Conservation (phyloP, 2,797 vertebrate species). For the Sparidentex hasta region DNA sequence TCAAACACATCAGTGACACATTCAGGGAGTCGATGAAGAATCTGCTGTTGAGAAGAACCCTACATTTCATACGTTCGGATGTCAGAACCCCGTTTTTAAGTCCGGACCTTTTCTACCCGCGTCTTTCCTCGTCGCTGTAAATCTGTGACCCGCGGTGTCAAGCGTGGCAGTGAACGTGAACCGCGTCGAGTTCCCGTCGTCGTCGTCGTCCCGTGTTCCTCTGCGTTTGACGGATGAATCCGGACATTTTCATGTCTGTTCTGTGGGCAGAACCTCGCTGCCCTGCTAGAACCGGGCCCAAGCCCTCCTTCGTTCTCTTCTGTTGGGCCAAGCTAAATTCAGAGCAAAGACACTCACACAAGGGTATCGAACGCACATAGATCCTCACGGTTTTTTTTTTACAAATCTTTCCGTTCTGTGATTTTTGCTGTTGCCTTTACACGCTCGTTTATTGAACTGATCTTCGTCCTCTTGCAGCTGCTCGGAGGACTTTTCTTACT, state of each 20-base stretch:
- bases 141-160: slow-evolving; percentile 3
- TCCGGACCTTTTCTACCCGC: slow-evolving; percentile 9
- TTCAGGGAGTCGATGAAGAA: slow-evolving; percentile 67
- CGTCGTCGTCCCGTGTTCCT: slow-evolving; percentile 29
- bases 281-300: slow-evolving; percentile 85
- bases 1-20: slow-evolving; percentile 29
- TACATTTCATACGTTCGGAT: slow-evolving; percentile 13
- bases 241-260: slow-evolving; percentile 85
- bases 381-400: slow-evolving; percentile 23
- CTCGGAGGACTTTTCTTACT: slow-evolving; percentile 39
- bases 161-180: slow-evolving; percentile 35
- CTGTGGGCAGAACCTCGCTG: slow-evolving; percentile 83
- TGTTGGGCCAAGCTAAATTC: slow-evolving; percentile 86
- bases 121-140: not conserved
- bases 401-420: not conserved
- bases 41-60: not conserved
- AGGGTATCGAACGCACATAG: slow-evolving; percentile 78
- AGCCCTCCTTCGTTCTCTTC: slow-evolving; percentile 84
- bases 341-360: slow-evolving; percentile 84
- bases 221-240: slow-evolving; percentile 83
- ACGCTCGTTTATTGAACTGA: slow-evolving; percentile 5
- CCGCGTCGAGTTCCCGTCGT: slow-evolving; percentile 25
- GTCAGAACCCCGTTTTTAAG: slow-evolving; percentile 6
- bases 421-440: slow-evolving; percentile 54
- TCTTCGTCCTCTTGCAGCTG: slow-evolving; percentile 14